phyloP scores from a whole-genome alignment of 2,113 vertebrate genomes.

The Pyrgilauda ruficollis region DNA sequence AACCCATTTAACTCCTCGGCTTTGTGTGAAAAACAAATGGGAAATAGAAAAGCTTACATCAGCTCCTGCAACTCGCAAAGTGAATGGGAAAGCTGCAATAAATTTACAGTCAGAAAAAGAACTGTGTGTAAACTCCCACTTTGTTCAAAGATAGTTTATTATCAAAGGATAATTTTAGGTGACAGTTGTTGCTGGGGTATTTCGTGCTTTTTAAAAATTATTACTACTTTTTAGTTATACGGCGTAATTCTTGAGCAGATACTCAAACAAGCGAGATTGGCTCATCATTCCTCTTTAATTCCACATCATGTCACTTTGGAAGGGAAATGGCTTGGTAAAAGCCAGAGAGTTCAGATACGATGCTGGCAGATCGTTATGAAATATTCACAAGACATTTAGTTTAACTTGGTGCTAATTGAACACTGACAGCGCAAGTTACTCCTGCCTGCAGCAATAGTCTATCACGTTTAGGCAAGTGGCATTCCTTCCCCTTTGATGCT shows the following conservation, averaged over 20 bases:
- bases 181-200: background rate
- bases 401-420: slow-evolving; percentile 72
- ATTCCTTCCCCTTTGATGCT: slow-evolving; percentile 30
- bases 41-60: slow-evolving; percentile 10
- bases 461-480: slow-evolving; percentile 55
- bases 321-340: slow-evolving; percentile 67
- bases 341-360: slow-evolving; percentile 66
- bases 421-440: slow-evolving; percentile 69
- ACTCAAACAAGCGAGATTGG: slow-evolving; percentile 40
- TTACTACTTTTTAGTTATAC: background rate
- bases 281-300: slow-evolving; percentile 56
- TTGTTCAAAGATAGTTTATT: slow-evolving; percentile 9
- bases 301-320: slow-evolving; percentile 55
- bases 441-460: slow-evolving; percentile 67
- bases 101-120: background rate
- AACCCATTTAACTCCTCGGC: slow-evolving; percentile 26
- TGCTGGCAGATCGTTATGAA: slow-evolving; percentile 69
- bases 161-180: background rate
- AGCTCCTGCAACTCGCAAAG: background rate
- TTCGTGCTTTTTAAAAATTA: background rate
- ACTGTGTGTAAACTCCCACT: background rate
- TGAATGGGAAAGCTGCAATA: background rate
- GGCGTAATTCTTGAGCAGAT: slow-evolving; percentile 2
- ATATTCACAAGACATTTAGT: slow-evolving; percentile 73
- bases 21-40: slow-evolving; percentile 9